Conservation (phyloP, 2,113 vertebrate species). For the Neodontobutis hainanensis region DNA sequence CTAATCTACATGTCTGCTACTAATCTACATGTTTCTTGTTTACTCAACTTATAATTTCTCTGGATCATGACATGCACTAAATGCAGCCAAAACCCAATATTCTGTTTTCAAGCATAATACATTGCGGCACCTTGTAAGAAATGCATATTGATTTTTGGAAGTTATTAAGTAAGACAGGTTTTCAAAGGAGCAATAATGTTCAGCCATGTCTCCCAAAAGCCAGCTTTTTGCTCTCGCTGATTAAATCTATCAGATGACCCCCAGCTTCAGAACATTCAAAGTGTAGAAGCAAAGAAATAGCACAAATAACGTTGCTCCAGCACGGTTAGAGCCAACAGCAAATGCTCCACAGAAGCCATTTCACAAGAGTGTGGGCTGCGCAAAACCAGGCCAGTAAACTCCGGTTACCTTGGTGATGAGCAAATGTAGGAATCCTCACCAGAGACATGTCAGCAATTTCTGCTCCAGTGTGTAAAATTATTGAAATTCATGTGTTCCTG, state of each 20-base stretch:
- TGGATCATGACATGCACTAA: not conserved
- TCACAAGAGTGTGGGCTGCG: conserved; percentile 10
- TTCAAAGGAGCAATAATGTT: conserved; percentile 22
- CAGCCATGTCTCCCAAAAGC: not conserved
- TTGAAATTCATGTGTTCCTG: not conserved
- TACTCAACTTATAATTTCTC: not conserved
- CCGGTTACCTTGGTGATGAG: conserved; percentile 5
- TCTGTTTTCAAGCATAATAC: conserved; percentile 7
- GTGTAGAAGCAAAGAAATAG: conserved; percentile 62
- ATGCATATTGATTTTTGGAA: conserved; percentile 38
- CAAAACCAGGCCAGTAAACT: conserved; percentile 20
- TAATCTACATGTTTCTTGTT: not conserved
- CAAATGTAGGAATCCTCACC: conserved; percentile 7
- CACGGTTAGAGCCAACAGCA: conserved; percentile 34
- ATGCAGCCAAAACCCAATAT: not conserved
- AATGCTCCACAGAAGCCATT: conserved; percentile 22
- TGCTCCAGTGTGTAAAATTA: not conserved
- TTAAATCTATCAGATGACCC: conserved; percentile 41
- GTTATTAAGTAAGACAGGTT: conserved; percentile 38
- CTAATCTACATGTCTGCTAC: too few relatives aligned
- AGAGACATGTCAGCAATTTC: not conserved
- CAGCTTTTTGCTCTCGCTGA: conserved; percentile 20
- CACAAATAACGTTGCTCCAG: conserved; percentile 25
- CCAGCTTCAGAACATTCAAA: conserved; percentile 51
- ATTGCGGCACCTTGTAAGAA: not conserved